Conservation (phyloP, 2,113 vertebrate species). For the Ailurus styani region DNA sequence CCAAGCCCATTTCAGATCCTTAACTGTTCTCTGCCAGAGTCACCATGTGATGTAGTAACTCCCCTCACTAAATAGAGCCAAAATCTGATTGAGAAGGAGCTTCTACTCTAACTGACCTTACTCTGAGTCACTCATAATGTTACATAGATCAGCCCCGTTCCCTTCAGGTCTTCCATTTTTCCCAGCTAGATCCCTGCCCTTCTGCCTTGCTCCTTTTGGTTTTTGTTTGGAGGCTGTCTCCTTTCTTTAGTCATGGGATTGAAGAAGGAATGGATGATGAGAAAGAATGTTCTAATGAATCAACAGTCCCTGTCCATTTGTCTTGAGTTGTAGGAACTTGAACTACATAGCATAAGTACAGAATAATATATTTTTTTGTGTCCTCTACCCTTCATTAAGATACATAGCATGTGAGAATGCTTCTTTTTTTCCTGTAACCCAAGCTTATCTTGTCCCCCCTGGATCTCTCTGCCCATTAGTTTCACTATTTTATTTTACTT, state of each 20-base stretch:
- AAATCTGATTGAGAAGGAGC: not conserved
- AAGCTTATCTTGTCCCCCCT: not conserved
- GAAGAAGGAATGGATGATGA: not conserved
- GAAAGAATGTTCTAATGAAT: not conserved
- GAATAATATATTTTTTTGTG: not conserved
- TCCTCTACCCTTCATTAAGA: not conserved
- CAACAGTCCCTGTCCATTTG: not conserved
- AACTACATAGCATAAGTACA: not conserved
- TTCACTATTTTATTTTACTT: not conserved
- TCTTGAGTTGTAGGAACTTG: not conserved
- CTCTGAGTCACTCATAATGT: not conserved
- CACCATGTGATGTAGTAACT: not conserved
- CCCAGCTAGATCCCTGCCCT: not conserved
- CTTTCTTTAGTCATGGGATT: not conserved
- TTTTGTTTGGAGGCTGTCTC: not conserved
- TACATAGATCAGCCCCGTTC: not conserved
- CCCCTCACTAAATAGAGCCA: not conserved
- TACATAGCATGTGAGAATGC: not conserved
- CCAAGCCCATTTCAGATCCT: not conserved
- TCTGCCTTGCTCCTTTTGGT: not conserved
- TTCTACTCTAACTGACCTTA: not conserved
- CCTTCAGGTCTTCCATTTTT: not conserved
- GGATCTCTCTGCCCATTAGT: not conserved
- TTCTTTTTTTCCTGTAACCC: not conserved
- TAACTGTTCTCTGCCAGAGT: not conserved